Percentiles rank a stretch among this genome's conserved stretches.
Evolutionary conservation across 2,888 invertebrate genomes (phyloP).

Genomic region (Phoenoteleia sp.): DNA sequence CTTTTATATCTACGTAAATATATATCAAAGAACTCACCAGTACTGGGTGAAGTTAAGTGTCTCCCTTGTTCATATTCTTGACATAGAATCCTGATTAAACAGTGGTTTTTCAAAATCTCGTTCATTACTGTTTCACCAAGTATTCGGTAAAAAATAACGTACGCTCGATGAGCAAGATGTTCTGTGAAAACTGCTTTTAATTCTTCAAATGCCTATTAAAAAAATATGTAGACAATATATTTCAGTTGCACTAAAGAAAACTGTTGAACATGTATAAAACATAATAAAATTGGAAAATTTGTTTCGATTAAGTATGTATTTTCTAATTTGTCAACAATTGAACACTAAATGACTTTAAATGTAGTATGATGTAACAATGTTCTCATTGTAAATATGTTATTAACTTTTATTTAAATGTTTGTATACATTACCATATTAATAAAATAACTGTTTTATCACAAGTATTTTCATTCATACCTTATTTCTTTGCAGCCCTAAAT

Average conservation of each 20-base stretch:
- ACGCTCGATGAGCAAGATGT: constrained; percentile 94
- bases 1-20: too few species aligned
- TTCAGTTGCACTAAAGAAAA: too few species aligned
- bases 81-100: constrained; percentile 92
- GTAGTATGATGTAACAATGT: too few species aligned
- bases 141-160: constrained; percentile 92
- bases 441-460: not conserved
- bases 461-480: constrained; percentile 74
- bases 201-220: constrained; percentile 91
- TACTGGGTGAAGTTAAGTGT: constrained; percentile 76
- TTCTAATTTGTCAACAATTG: too few species aligned
- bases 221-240: too few species aligned
- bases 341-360: too few species aligned
- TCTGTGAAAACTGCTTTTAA: constrained; percentile 94
- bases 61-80: constrained; percentile 90
- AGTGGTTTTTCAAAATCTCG: constrained; percentile 92
- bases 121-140: constrained; percentile 92
- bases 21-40: too few species aligned
- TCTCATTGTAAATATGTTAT: too few species aligned
- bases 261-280: too few species aligned
- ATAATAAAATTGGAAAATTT: too few species aligned
- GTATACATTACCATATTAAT: not conserved
- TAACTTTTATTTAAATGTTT: too few species aligned
- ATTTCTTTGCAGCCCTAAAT: constrained; percentile 81
- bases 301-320: too few species aligned